Base-by-base conservation (phyloP, 2,888 invertebrate species). In the Erebia aethiops region DNA sequence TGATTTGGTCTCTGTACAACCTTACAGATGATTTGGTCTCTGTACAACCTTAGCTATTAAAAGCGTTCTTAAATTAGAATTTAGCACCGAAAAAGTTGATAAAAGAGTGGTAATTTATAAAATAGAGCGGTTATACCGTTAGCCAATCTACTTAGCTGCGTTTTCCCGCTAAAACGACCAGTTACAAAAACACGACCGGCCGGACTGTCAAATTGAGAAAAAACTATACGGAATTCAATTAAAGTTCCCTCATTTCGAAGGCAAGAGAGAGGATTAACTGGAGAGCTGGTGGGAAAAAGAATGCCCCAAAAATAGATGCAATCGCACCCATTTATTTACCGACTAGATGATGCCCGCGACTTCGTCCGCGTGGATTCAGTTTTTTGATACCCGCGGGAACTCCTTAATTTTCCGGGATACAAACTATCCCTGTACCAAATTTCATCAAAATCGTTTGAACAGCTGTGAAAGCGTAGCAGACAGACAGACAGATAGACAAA, bases 171-270 rank as follows among this genome's bases (percentile, higher is more conserved):
- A 73, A 76, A 75, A 75, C 68, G 73, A 69, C 67, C 67, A 56
- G 60, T 71, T 81, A 85, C 75, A 79, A 79, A 73, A 46, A 41
- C 58, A n/a, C 46, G 57, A 57, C 61, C 56, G 41, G 77, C 82
- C 78, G 81, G 78, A 78, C 77, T 79, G 79, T 85, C 80, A 85
- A 84, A 73, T 73, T 62, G 71, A 78, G 80, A 86, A 86, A 86
- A 86, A 83, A 83, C 79, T 82, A 82, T 82, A 84, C 82, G 78
- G 84, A 89, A 91, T 91, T 91, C 90, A 91, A 92, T 92, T 91
- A 91, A 84, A 83, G 82, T 86, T 83, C 80, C 85, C 82, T 84
- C 86, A 87, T 85, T 87, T 84, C 80, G 60, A 83, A 85, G 89
- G 88, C 83, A 84, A 82, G 35, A 35, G 35, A 35, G 35, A 35